These are phyloP conservation scores for Diaperis boleti DNA, from an alignment of 2,888 invertebrate genomes.

Conservation along the genomic window DNA sequence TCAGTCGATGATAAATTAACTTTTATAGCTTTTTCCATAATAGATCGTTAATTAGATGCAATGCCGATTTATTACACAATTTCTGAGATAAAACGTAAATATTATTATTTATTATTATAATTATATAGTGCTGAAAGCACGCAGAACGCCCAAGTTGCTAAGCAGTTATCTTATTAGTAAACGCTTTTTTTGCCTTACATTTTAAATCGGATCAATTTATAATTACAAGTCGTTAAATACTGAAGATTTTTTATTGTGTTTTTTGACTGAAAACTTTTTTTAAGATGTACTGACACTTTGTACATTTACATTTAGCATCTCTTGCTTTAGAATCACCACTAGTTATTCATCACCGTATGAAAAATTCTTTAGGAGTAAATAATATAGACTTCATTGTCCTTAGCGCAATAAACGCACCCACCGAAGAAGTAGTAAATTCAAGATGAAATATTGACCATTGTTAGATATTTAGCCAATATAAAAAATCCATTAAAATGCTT, in stretches of 20 bases:
- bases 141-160: background rate
- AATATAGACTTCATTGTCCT: background rate
- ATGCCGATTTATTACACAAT: background rate
- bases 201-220: background rate
- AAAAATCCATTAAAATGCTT: background rate
- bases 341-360: background rate
- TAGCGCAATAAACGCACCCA: background rate
- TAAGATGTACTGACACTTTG: background rate
- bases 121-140: background rate
- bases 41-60: background rate
- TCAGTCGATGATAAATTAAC: background rate
- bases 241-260: background rate
- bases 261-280: no score
- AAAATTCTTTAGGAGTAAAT: background rate
- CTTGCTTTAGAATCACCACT: background rate
- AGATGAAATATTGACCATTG: slow-evolving; percentile 1
- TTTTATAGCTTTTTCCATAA: background rate
- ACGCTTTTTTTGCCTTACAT: background rate
- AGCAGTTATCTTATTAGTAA: background rate
- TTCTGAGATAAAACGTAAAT: background rate
- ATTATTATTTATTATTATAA: background rate
- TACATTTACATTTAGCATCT: background rate
- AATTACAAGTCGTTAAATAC: background rate
- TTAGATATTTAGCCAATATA: slow-evolving; percentile 3
- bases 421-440: slow-evolving; percentile 3